Evolutionary conservation across 2,797 vertebrate species (phyloP).

Genomic region (Astyanax mexicanus): DNA sequence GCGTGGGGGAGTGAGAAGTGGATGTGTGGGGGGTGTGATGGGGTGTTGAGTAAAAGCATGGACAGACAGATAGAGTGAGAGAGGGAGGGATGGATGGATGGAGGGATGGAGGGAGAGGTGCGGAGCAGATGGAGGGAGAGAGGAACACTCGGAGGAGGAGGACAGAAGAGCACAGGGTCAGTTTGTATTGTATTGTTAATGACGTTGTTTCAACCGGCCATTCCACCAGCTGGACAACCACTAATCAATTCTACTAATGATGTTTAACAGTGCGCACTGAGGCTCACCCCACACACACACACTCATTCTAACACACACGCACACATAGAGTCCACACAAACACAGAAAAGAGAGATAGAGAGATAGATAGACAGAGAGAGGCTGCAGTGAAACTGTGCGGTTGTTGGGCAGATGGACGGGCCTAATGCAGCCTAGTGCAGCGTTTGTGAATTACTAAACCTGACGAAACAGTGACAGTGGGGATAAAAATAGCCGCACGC

Average conservation of each 20-base stretch:
- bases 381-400: conserved; percentile 42
- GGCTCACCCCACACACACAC: conserved; percentile 13
- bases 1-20: conserved; percentile 12
- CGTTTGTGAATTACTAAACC: conserved; percentile 36
- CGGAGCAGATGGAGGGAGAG: conserved; percentile 43
- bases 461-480: conserved; percentile 38
- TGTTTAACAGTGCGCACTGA: conserved; percentile 55
- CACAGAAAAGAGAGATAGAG: conserved; percentile 27
- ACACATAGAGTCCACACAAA: too few species aligned
- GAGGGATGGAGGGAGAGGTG: neutral
- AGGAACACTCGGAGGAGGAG: conserved; percentile 39
- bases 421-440: conserved; percentile 41
- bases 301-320: too few species aligned
- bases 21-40: conserved; percentile 12
- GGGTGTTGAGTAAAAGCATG: conserved; percentile 30
- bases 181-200: conserved; percentile 52
- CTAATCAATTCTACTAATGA: conserved; percentile 69
- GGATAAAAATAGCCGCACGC: conserved; percentile 45
- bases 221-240: conserved; percentile 67
- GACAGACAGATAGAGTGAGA: conserved; percentile 27
- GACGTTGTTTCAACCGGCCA: conserved; percentile 53
- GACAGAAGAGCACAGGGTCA: conserved; percentile 46
- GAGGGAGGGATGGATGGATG: too few species aligned
- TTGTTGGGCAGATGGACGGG: conserved; percentile 45
- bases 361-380: conserved; percentile 39